Evolutionary conservation across 2,888 invertebrate genomes (phyloP).

Genomic region (Diogma glabrata): DNA sequence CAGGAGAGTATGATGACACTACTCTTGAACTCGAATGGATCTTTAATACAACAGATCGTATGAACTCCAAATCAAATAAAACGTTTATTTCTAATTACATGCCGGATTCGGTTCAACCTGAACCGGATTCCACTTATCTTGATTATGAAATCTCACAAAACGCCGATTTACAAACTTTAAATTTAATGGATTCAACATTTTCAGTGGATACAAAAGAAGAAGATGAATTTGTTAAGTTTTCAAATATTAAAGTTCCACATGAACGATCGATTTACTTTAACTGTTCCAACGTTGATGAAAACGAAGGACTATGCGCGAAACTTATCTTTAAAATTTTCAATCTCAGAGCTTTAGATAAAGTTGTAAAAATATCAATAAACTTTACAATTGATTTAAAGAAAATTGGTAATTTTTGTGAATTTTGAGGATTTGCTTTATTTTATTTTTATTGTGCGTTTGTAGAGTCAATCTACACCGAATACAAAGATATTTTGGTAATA

Average conservation of each 20-base stretch:
- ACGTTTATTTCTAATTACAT: too few species aligned
- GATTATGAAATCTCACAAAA: too few species aligned
- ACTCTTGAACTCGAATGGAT: constrained; percentile 26
- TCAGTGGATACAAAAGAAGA: neutral
- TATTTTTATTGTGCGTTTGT: too few species aligned
- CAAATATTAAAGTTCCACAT: constrained; percentile 24
- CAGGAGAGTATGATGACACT: constrained; percentile 26
- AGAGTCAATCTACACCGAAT: too few species aligned
- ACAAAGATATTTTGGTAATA: constrained; percentile 23
- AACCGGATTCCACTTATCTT: too few species aligned
- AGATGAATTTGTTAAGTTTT: neutral
- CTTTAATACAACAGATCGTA: neutral
- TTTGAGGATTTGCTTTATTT: too few species aligned
- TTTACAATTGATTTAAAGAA: constrained; percentile 7
- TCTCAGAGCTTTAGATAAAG: neutral
- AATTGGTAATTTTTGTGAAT: too few species aligned
- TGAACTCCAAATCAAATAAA: too few species aligned
- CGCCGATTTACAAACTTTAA: too few species aligned
- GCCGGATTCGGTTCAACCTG: too few species aligned
- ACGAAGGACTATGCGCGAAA: neutral
- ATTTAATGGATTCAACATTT: neutral
- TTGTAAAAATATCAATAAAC: neutral
- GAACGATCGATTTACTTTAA: constrained; percentile 37
- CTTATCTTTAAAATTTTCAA: neutral
- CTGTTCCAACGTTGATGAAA: constrained; percentile 25